Percentiles rank a stretch among this genome's conserved stretches.
phyloP scores from a whole-genome alignment of 2,113 vertebrate species.

The Paradoxurus hermaphroditus region DNA sequence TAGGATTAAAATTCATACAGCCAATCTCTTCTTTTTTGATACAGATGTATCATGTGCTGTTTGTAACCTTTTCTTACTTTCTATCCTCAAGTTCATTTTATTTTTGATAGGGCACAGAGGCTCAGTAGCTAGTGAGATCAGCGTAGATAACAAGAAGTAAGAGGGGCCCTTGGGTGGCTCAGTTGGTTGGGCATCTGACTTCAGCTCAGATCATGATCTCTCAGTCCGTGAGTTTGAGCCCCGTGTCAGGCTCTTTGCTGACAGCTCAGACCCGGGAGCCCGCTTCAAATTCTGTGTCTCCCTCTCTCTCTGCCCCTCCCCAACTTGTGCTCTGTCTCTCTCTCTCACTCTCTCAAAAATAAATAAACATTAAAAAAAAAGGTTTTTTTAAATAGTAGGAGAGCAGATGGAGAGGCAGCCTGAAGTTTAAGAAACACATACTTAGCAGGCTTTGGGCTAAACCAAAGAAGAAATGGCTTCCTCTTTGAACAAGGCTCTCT shows the following conservation, averaged over 20 bases:
- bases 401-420: not conserved
- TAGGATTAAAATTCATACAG: conserved; percentile 17
- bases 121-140: not conserved
- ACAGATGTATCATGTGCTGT: not conserved
- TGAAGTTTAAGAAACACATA: not conserved
- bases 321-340: too few species aligned
- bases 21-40: not conserved
- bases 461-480: not conserved
- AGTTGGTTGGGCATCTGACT: too few species aligned
- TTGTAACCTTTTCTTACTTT: not conserved
- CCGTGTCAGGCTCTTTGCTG: too few species aligned
- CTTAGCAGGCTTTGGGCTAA: not conserved
- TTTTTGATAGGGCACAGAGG: not conserved
- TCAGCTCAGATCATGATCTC: too few species aligned
- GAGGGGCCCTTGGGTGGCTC: too few species aligned
- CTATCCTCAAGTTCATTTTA: not conserved
- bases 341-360: too few species aligned
- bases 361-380: too few species aligned
- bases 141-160: not conserved
- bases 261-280: too few species aligned
- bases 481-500: not conserved
- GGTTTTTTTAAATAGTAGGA: too few species aligned
- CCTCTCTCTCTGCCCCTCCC: too few species aligned
- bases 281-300: too few species aligned
- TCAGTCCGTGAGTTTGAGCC: too few species aligned